phyloP scores from a whole-genome alignment of 2,888 invertebrate genomes.

The Acleris emargana region DNA sequence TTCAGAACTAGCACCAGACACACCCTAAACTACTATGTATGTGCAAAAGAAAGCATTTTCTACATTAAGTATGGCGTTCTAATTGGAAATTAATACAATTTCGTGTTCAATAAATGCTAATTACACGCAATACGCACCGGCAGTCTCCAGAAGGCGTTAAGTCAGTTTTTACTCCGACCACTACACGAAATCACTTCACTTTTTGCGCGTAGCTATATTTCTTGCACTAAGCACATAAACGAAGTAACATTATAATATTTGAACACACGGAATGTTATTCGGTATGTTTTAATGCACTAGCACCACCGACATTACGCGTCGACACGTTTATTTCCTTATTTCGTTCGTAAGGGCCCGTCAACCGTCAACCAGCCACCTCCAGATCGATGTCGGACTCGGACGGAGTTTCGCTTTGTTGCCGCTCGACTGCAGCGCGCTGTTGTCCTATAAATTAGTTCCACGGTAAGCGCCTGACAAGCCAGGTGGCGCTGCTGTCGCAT shows the following conservation, averaged over 20 bases:
- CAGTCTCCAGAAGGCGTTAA: slow-evolving; percentile 60
- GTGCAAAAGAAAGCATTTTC: slow-evolving; percentile 40
- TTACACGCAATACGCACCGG: slow-evolving; percentile 69
- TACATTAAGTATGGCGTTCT: slow-evolving; percentile 45
- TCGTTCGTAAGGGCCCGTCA: slow-evolving; percentile 68
- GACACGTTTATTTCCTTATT: slow-evolving; percentile 68
- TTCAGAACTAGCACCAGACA: slow-evolving; percentile 59
- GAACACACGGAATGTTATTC: slow-evolving; percentile 69
- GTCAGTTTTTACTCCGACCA: slow-evolving; percentile 61
- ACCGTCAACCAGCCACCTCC: slow-evolving; percentile 67
- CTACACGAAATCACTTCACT: slow-evolving; percentile 69
- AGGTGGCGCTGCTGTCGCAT: slow-evolving; percentile 57
- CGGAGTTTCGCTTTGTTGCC: slow-evolving; percentile 68
- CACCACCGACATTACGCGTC: slow-evolving; percentile 76
- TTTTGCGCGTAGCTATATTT: slow-evolving; percentile 60
- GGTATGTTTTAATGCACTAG: slow-evolving; percentile 72
- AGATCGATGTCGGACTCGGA: slow-evolving; percentile 80
- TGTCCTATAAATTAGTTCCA: slow-evolving; percentile 42
- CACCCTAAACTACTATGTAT: slow-evolving; percentile 60
- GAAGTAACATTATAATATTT: slow-evolving; percentile 70
- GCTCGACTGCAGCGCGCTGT: slow-evolving; percentile 55
- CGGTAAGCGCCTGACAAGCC: slow-evolving; percentile 41
- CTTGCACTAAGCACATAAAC: slow-evolving; percentile 78
- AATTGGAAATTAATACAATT: slow-evolving; percentile 56
- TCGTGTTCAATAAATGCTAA: slow-evolving; percentile 52